These are phyloP conservation scores for Corynorhinus townsendii DNA, from an alignment of 2,113 vertebrate genomes.

Conservation along the genomic window DNA sequence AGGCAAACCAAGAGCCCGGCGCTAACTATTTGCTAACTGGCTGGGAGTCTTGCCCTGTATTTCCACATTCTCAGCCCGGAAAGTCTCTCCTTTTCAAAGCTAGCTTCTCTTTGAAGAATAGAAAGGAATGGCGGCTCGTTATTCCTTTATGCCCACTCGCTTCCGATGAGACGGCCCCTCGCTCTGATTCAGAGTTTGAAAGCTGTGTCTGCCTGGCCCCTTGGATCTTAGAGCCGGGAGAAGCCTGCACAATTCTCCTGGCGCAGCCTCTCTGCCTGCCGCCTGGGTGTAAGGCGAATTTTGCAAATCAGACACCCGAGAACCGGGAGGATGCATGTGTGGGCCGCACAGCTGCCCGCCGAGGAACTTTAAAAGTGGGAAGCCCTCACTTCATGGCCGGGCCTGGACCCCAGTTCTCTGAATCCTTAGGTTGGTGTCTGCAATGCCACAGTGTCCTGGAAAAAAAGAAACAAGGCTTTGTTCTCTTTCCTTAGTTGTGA, in stretches of 20 bases:
- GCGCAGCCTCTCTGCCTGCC: not conserved
- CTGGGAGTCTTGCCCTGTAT: not conserved
- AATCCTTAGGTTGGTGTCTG: not conserved
- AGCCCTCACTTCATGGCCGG: not conserved
- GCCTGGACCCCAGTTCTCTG: not conserved
- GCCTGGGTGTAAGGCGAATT: not conserved
- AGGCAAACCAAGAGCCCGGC: not conserved
- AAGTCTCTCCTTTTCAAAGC: not conserved
- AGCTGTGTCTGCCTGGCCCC: not conserved
- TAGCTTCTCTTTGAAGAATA: constrained; percentile 44
- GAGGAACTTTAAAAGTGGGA: not conserved
- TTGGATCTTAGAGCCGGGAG: not conserved
- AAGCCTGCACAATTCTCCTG: not conserved
- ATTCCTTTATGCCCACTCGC: not conserved
- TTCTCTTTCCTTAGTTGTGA: not conserved
- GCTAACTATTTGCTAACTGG: not conserved
- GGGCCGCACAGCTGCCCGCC: accelerated
- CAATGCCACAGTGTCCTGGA: not conserved
- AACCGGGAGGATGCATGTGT: accelerated
- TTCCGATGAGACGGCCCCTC: not conserved
- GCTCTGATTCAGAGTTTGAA: not conserved
- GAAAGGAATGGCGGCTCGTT: not conserved
- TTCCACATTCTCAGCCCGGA: not conserved
- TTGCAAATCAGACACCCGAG: not conserved
- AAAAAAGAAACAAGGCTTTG: not conserved